Percentiles rank a stretch among this genome's conserved stretches.
These are phyloP conservation scores for Trematocara marginatum DNA, from an alignment of 2,113 vertebrate genomes.

Conservation along the genomic window DNA sequence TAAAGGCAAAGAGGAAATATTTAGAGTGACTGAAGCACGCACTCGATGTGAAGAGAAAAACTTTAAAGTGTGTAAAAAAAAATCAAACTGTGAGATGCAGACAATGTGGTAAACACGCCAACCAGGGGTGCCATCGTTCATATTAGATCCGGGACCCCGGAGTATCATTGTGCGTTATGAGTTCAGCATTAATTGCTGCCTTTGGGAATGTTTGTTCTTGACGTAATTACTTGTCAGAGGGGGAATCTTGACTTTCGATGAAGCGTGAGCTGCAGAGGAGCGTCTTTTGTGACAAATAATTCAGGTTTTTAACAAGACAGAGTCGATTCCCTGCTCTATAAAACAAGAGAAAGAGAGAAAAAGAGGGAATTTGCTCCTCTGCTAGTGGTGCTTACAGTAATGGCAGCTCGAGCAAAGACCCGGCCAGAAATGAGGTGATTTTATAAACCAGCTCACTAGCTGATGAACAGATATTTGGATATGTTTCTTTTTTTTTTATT, in stretches of 20 bases:
- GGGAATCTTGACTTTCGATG: conserved; percentile 40
- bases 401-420: not conserved
- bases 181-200: conserved; percentile 75
- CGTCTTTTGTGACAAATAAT: conserved; percentile 50
- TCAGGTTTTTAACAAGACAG: conserved; percentile 43
- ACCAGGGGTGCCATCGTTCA: conserved; percentile 45
- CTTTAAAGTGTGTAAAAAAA: conserved; percentile 2
- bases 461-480: not conserved
- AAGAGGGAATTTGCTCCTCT: not conserved
- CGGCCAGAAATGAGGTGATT: not conserved
- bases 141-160: conserved; percentile 56
- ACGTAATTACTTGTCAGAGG: conserved; percentile 65
- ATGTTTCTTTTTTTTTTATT: not conserved
- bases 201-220: conserved; percentile 70
- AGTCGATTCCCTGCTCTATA: not conserved
- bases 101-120: conserved; percentile 59
- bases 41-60: conserved; percentile 8
- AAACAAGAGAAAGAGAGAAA: not conserved
- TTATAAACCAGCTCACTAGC: not conserved
- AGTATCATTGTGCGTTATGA: conserved; percentile 65
- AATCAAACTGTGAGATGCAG: conserved; percentile 34
- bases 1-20: not conserved
- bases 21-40: not conserved
- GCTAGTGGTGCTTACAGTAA: not conserved
- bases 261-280: conserved; percentile 33